Evolutionary conservation across 2,888 invertebrate species (phyloP).

Genomic region (Electrophaes corylata): DNA sequence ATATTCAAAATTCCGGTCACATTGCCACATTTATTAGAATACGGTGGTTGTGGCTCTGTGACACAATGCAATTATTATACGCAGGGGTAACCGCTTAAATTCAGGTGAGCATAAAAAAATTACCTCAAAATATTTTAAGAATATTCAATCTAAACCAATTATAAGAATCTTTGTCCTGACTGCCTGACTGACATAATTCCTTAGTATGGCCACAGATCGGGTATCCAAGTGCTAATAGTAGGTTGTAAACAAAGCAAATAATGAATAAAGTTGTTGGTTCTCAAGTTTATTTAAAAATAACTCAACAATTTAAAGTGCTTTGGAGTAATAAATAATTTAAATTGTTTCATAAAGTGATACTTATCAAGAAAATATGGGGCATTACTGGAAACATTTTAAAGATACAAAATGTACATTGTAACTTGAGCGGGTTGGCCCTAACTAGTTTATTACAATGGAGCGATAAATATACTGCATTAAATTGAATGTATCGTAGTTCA

Average conservation of each 20-base stretch:
- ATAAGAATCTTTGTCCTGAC: too few species aligned
- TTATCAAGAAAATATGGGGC: slow-evolving; percentile 27
- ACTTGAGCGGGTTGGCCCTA: slow-evolving; percentile 17
- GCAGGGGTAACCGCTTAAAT: too few species aligned
- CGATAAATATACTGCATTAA: slow-evolving; percentile 28
- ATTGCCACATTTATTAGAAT: too few species aligned
- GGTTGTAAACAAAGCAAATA: background rate
- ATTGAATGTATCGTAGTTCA: slow-evolving; percentile 25
- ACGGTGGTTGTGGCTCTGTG: too few species aligned
- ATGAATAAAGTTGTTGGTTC: background rate
- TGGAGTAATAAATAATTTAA: slow-evolving; percentile 24
- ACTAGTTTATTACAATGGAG: slow-evolving; percentile 32
- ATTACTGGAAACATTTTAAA: slow-evolving; percentile 25
- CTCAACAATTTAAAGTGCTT: slow-evolving; percentile 1
- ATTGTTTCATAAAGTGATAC: slow-evolving; percentile 29
- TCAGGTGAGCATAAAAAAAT: too few species aligned
- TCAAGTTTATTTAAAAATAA: slow-evolving; percentile 1
- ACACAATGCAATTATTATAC: too few species aligned
- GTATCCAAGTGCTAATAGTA: background rate
- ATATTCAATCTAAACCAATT: too few species aligned
- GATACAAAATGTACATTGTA: slow-evolving; percentile 26
- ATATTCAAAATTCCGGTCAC: too few species aligned
- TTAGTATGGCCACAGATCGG: too few species aligned
- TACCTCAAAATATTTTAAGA: too few species aligned
- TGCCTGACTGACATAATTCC: too few species aligned